Evolutionary conservation across 2,113 vertebrate species (phyloP).

Genomic region (Gobiocypris rarus): DNA sequence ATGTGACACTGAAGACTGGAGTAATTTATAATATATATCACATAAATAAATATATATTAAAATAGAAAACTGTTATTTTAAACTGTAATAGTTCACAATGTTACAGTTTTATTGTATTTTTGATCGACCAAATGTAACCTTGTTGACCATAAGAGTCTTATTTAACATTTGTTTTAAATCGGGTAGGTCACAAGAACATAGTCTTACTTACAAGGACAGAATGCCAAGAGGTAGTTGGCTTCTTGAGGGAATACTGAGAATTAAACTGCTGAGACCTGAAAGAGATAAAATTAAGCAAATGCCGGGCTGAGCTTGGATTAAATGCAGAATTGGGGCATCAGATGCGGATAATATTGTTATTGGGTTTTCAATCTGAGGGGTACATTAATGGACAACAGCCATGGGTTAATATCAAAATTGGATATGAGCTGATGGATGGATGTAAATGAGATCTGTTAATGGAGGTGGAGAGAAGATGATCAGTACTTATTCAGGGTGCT

Average conservation of each 20-base stretch:
- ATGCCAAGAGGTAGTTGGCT: conserved; percentile 4
- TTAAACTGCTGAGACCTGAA: conserved; percentile 40
- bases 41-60: background rate
- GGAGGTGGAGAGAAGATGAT: background rate
- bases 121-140: background rate
- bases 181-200: background rate
- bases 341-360: conserved; percentile 43
- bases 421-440: conserved; percentile 7
- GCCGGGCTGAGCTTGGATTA: conserved; percentile 34
- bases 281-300: conserved; percentile 30
- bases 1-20: background rate
- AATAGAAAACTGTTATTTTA: background rate
- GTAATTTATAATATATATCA: no score
- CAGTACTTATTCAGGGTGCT: background rate
- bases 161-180: background rate
- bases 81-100: background rate
- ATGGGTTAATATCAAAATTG: conserved; percentile 12
- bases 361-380: conserved; percentile 16
- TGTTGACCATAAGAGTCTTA: background rate
- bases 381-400: conserved; percentile 19
- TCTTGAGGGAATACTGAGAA: conserved; percentile 1
- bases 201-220: background rate
- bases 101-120: background rate
- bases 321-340: background rate
- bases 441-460: conserved; percentile 22